A percentile compares a stretch with the other conserved stretches of the same genome.
Evolutionary conservation across 2,797 vertebrate species (phyloP).

Genomic region (Xenopus petersii): DNA sequence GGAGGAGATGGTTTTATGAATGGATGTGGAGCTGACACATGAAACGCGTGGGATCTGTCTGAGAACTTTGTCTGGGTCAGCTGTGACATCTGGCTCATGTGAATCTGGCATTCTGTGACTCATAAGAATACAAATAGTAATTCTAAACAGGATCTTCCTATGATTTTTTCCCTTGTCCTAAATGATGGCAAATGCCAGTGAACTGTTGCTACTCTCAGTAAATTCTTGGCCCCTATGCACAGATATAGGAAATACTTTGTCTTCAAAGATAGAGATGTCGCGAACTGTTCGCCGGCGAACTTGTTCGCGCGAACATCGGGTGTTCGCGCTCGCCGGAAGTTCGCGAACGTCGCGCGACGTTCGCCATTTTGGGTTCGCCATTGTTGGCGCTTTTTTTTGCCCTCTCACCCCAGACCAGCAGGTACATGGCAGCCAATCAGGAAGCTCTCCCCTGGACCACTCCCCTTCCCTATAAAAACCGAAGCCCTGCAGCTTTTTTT

Average conservation of each 20-base stretch:
- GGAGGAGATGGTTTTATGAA: slow-evolving; percentile 72
- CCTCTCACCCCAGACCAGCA: too few species aligned
- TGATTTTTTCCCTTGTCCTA: slow-evolving; percentile 59
- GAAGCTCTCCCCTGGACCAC: too few species aligned
- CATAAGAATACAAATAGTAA: slow-evolving; percentile 71
- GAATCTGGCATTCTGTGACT: slow-evolving; percentile 72
- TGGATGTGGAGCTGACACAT: slow-evolving; percentile 69
- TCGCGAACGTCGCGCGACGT: too few species aligned
- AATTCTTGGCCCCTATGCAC: slow-evolving; percentile 8
- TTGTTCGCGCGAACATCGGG: too few species aligned
- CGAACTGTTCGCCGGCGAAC: too few species aligned
- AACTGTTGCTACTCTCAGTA: slow-evolving; percentile 15
- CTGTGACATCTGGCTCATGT: slow-evolving; percentile 75
- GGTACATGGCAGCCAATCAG: too few species aligned
- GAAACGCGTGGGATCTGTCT: slow-evolving; percentile 67
- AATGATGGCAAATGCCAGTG: slow-evolving; percentile 58
- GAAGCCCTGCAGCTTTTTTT: too few species aligned
- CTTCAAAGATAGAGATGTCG: too few species aligned
- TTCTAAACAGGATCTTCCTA: slow-evolving; percentile 68
- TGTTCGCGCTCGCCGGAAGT: too few species aligned
- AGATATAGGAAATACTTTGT: slow-evolving; percentile 33
- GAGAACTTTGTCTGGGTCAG: slow-evolving; percentile 71
- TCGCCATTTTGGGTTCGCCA: too few species aligned
- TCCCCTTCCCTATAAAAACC: too few species aligned
- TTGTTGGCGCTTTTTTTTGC: too few species aligned